Evolutionary conservation across 2,113 vertebrate species (phyloP), one percentile per base, ranked within the genome.

Genomic region (Etheostoma cragini): DNA sequence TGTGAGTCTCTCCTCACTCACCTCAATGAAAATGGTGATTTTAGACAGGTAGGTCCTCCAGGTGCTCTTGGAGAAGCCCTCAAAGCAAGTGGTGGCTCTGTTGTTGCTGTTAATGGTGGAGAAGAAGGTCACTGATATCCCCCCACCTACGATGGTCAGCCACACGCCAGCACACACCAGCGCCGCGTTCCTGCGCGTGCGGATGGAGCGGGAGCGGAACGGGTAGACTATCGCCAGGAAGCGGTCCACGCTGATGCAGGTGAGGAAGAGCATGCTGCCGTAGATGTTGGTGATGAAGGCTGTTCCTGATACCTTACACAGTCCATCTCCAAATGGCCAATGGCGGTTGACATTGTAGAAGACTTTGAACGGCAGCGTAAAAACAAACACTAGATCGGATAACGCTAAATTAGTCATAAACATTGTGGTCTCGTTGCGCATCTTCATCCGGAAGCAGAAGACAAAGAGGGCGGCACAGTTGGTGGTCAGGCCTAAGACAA

Each of bases 211-310:
- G 0, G 98, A 99, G 15, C 96, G 93, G 83, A 99, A 98, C 0
- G 98, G 98, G 72, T 99, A 98, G 64, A 99, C 97, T 6, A 99
- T 99, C 0, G 98, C 98, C 26, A 99, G 94, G 89, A 99, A 99
- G 62, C 98, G 97, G 92, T 99, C 98, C 1, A 98, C 97, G 0
- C 97, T 99, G 89, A 99, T 99, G 93, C 98, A 99, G 8, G 98
- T 99, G 84, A 99, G 97, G 91, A 99, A 99, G 63, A 99, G 88
- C 97, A 99, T 99, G 93, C 98, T 99, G 78, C 98, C 98, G 0
- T 99, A 99, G 91, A 99, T 99, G 88, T 99, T 99, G 49, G 97
- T 99, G 91, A 99, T 96, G 78, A 99, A 99, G 1, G 97, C 98
- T 0, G 98, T 99, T 6, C 98, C 98, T 0, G 98, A 99, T 21